Evolutionary conservation across 2,888 invertebrate genomes (phyloP).

Genomic region (Phengaris arion): DNA sequence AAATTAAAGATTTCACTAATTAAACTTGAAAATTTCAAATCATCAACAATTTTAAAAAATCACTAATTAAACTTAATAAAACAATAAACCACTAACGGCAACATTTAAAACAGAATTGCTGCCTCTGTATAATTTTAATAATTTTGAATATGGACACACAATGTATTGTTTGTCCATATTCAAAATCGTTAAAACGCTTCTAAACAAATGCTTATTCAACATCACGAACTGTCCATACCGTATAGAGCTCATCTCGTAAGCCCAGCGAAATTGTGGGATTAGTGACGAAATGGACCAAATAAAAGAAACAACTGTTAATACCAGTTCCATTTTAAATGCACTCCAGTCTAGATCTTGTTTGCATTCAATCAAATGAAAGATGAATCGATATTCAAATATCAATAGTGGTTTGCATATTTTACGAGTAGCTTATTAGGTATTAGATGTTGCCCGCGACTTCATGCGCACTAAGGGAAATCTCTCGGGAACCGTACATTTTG

Average conservation of each 20-base stretch:
- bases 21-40: too few species aligned
- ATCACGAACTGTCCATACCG: constrained; percentile 63
- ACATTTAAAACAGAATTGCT: constrained; percentile 6
- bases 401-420: not conserved
- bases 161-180: constrained; percentile 12
- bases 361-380: constrained; percentile 19
- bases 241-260: constrained; percentile 64
- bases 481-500: too few species aligned
- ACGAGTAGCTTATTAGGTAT: not conserved
- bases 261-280: constrained; percentile 61
- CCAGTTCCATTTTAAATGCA: constrained; percentile 32
- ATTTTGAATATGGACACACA: too few species aligned
- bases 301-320: constrained; percentile 41
- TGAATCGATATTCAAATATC: not conserved
- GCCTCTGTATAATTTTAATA: not conserved
- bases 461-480: too few species aligned
- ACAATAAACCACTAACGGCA: not conserved
- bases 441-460: too few species aligned
- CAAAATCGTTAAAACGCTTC: constrained; percentile 33
- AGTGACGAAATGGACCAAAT: constrained; percentile 51
- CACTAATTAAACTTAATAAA: too few species aligned
- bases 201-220: constrained; percentile 55
- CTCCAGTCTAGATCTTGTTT: constrained; percentile 22
- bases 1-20: too few species aligned
- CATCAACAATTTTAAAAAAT: too few species aligned